A percentile compares a stretch with the other conserved stretches of the same genome.
These are phyloP conservation scores for Proterorhinus semilunaris DNA, from an alignment of 2,113 vertebrate genomes.

Conservation along the genomic window DNA sequence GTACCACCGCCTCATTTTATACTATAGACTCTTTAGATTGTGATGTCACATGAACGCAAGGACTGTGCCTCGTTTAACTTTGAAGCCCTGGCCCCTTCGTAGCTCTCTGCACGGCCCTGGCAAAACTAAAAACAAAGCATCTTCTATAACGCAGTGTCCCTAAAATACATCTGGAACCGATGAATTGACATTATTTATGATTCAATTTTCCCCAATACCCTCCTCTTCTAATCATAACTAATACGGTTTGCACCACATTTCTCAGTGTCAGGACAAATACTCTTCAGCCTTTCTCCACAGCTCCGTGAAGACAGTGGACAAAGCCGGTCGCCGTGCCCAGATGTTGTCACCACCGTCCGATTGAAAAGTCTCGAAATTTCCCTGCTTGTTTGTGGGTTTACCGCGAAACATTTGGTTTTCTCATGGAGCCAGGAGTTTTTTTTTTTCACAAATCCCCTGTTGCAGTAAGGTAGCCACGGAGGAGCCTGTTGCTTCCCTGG, in stretches of 20 bases:
- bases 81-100: no score
- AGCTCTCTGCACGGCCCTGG: no score
- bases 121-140: neutral
- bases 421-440: conserved; percentile 8
- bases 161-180: neutral
- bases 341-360: conserved; percentile 2
- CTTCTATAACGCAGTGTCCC: neutral
- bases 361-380: conserved; percentile 17
- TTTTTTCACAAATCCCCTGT: conserved; percentile 1
- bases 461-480: neutral
- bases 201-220: neutral
- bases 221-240: neutral
- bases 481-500: neutral
- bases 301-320: neutral
- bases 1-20: no score
- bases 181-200: neutral
- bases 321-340: conserved; percentile 3
- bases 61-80: no score
- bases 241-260: conserved; percentile 4
- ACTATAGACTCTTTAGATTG: no score
- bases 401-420: conserved; percentile 14
- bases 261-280: neutral
- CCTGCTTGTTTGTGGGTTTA: conserved; percentile 25
- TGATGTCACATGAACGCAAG: no score
- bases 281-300: neutral